Percentiles rank a stretch among this genome's conserved stretches.
Evolutionary conservation across 2,113 vertebrate genomes (phyloP).

Genomic region (Theropithecus gelada): DNA sequence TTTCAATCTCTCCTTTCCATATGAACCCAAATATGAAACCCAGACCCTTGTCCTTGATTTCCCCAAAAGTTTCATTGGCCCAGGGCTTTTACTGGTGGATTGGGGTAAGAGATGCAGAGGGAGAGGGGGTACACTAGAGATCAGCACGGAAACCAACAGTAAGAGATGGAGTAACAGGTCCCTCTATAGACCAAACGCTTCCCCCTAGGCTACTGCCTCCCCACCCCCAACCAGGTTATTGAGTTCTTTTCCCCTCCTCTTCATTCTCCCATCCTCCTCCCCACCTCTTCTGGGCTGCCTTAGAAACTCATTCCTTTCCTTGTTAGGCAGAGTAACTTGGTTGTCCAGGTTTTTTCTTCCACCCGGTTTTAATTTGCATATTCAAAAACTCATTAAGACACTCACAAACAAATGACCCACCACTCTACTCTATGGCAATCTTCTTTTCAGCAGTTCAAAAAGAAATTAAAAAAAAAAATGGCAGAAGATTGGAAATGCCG

Average conservation of each 20-base stretch:
- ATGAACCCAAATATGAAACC: background rate
- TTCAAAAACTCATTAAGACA: background rate
- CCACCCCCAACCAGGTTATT: background rate
- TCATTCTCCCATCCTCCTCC: no score
- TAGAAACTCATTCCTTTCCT: background rate
- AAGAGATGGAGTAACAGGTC: background rate
- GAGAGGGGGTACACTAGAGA: rapidly evolving
- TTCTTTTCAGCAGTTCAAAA: constrained; percentile 5
- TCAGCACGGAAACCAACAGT: background rate
- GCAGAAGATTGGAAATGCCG: background rate
- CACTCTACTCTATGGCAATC: background rate
- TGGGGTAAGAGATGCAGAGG: no score
- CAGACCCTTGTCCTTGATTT: background rate
- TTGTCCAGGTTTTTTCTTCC: background rate
- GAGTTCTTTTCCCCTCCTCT: background rate
- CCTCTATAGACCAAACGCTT: background rate
- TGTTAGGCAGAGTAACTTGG: background rate
- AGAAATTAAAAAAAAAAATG: background rate
- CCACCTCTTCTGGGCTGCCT: background rate
- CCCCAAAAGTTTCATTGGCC: background rate
- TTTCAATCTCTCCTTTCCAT: background rate
- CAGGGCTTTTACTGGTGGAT: background rate
- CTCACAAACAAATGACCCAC: background rate
- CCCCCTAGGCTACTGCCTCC: background rate
- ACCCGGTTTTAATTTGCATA: background rate